Evolutionary conservation across 2,797 vertebrate genomes (phyloP).

Genomic region (Anguilla megastoma): DNA sequence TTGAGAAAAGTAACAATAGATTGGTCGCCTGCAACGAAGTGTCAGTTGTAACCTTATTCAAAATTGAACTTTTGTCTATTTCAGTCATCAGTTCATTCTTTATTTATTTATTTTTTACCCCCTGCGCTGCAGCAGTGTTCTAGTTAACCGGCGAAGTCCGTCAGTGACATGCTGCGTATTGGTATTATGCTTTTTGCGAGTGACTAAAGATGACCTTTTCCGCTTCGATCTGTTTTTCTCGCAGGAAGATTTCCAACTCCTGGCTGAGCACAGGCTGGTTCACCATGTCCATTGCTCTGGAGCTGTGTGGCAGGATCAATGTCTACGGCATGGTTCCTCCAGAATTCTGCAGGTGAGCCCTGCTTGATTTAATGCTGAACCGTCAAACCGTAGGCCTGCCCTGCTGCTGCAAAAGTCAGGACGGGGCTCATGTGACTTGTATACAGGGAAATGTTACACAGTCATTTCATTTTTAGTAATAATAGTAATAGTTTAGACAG

Average conservation of each 20-base stretch:
- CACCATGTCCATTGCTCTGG: slow-evolving; percentile 96
- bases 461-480: not conserved
- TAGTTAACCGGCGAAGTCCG: not conserved
- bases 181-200: not conserved
- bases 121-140: not conserved
- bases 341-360: slow-evolving; percentile 94
- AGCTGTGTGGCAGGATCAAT: slow-evolving; percentile 93
- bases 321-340: slow-evolving; percentile 98
- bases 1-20: not conserved
- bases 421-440: not conserved
- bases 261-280: slow-evolving; percentile 99
- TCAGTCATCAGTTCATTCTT: slow-evolving; percentile 58
- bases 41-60: not conserved
- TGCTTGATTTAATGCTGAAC: slow-evolving; percentile 35
- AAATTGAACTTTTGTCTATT: not conserved
- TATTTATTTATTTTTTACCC: slow-evolving; percentile 63
- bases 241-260: slow-evolving; percentile 94
- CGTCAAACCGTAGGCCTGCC: slow-evolving; percentile 33
- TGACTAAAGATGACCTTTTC: not conserved
- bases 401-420: slow-evolving; percentile 7
- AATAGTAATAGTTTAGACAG: not conserved
- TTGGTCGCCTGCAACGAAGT: not conserved
- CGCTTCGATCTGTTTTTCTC: slow-evolving; percentile 32
- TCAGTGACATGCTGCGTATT: not conserved
- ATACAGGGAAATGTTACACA: not conserved